Percentiles rank a stretch among this genome's conserved stretches.
These are phyloP conservation scores for Saxicola maurus DNA, from an alignment of 2,797 vertebrate species.

Conservation along the genomic window DNA sequence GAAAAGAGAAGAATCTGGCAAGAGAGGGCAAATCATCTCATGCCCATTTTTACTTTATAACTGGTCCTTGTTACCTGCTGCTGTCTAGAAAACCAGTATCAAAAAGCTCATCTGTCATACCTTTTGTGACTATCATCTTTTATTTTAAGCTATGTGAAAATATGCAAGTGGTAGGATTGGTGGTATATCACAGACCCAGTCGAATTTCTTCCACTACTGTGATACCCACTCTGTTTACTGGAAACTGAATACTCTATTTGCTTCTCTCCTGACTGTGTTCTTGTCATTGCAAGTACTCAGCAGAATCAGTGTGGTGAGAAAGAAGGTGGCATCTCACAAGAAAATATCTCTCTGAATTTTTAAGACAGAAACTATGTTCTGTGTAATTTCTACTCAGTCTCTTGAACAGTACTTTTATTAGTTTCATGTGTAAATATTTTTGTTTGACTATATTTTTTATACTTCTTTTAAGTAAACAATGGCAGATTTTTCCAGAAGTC, in stretches of 20 bases:
- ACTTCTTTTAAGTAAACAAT: background rate
- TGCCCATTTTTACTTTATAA: background rate
- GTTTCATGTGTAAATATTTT: background rate
- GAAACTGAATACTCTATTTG: background rate
- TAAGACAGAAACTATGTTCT: background rate
- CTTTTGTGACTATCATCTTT: background rate
- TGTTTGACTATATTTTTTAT: background rate
- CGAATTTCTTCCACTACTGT: rapidly evolving
- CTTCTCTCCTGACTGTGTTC: background rate
- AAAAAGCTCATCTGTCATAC: background rate
- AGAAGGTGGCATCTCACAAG: background rate
- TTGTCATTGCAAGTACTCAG: background rate
- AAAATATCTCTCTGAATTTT: background rate
- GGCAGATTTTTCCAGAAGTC: background rate
- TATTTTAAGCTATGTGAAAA: background rate
- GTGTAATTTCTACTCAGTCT: background rate
- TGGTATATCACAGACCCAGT: background rate
- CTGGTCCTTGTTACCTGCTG: background rate
- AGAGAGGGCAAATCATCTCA: background rate
- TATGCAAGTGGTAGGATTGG: background rate
- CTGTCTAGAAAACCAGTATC: background rate
- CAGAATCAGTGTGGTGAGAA: background rate
- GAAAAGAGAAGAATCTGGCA: background rate
- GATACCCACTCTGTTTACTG: background rate
- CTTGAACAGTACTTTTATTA: background rate